phyloP scores from a whole-genome alignment of 2,888 invertebrate species.

The Calameuta idolon region DNA sequence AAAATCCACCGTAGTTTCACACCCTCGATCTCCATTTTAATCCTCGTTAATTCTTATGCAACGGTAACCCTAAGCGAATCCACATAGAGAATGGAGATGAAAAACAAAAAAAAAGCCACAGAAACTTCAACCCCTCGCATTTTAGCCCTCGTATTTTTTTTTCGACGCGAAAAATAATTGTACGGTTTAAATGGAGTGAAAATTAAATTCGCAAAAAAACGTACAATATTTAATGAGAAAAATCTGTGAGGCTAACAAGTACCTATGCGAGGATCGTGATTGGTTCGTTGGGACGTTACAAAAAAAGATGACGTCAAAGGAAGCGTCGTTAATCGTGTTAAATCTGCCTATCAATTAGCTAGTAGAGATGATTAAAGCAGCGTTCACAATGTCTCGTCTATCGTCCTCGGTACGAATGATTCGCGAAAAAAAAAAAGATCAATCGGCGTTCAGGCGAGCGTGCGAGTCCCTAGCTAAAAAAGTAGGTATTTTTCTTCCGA shows the following conservation, averaged over 20 bases:
- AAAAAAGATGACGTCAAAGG: not conserved
- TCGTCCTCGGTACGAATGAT: not conserved
- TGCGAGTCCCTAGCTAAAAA: not conserved
- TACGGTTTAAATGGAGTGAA: not conserved
- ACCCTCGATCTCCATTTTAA: not conserved
- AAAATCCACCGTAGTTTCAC: not conserved
- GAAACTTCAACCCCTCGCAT: not conserved
- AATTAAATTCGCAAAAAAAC: not conserved
- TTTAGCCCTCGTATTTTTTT: not conserved
- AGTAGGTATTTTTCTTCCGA: not conserved
- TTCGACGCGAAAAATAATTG: not conserved
- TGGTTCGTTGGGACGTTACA: not conserved
- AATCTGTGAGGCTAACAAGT: not conserved
- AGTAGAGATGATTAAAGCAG: not conserved
- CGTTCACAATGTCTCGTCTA: not conserved
- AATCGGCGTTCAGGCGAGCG: not conserved
- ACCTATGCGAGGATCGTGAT: not conserved
- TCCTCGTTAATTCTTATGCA: not conserved
- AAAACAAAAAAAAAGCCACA: not conserved
- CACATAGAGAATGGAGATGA: not conserved
- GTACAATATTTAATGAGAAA: not conserved
- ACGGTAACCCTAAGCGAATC: not conserved
- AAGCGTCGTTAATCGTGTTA: not conserved
- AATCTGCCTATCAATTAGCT: not conserved
- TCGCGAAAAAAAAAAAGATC: not conserved